These are phyloP conservation scores for Takifugu flavidus DNA, from an alignment of 2,113 vertebrate species.

Conservation along the genomic window DNA sequence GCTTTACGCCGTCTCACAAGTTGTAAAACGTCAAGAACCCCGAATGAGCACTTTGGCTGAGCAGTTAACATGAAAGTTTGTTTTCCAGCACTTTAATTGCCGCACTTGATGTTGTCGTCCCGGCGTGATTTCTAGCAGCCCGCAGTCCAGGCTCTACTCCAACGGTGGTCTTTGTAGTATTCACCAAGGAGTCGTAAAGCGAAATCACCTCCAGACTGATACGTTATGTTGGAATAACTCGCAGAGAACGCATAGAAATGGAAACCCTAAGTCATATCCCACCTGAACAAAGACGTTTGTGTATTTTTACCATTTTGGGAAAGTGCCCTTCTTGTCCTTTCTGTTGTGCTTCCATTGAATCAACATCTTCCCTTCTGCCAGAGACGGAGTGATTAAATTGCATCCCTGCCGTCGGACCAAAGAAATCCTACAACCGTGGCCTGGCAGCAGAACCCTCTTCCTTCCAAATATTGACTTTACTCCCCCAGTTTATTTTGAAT, in stretches of 20 bases:
- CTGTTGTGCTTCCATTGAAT: conserved; percentile 12
- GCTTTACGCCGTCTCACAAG: conserved; percentile 12
- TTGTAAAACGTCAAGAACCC: conserved; percentile 40
- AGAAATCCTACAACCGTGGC: conserved; percentile 29
- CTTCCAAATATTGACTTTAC: conserved; percentile 62
- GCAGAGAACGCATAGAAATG: conserved; percentile 5
- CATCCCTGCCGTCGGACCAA: conserved; percentile 39
- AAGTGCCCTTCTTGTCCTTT: conserved; percentile 8
- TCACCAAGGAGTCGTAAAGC: conserved; percentile 45
- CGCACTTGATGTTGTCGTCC: conserved; percentile 52
- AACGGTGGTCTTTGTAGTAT: conserved; percentile 37
- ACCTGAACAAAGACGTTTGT: not conserved
- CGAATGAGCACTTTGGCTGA: not conserved
- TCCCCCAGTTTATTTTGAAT: conserved; percentile 50
- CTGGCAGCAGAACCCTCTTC: conserved; percentile 37
- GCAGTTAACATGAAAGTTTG: conserved; percentile 48
- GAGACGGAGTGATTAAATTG: conserved; percentile 27
- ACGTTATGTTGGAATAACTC: conserved; percentile 31
- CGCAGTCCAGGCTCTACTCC: conserved; percentile 30
- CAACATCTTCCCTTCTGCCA: conserved; percentile 22
- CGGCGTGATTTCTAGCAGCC: conserved; percentile 58
- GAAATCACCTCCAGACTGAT: conserved; percentile 27
- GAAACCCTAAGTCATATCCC: not conserved
- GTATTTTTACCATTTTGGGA: not conserved
- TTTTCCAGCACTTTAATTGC: conserved; percentile 54